Evolutionary conservation across 1,140 invertebrate species (phyloP).

Genomic region (Conus ventricosus): DNA sequence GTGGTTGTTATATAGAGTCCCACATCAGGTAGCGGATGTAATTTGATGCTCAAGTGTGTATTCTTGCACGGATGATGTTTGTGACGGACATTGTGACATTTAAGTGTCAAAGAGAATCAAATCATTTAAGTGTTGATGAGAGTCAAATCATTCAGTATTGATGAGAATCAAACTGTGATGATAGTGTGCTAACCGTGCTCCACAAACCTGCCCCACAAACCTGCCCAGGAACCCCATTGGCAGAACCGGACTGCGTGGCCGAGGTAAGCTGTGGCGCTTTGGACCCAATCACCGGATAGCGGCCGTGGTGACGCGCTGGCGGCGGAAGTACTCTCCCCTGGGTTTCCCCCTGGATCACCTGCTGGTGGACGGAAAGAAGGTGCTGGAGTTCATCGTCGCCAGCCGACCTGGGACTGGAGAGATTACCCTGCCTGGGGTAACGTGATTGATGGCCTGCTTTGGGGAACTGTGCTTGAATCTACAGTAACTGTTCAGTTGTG

Average conservation of each 20-base stretch:
- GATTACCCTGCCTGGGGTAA: constrained; percentile 89
- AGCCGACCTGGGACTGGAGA: constrained; percentile 83
- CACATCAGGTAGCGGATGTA: too few relatives aligned
- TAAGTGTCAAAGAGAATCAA: not conserved
- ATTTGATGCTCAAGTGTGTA: too few relatives aligned
- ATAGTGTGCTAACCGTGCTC: not conserved
- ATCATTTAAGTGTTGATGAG: constrained; percentile 7
- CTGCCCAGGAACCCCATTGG: constrained; percentile 74
- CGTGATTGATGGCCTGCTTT: too few relatives aligned
- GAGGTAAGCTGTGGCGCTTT: constrained; percentile 74
- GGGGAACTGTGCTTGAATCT: too few relatives aligned
- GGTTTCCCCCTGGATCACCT: constrained; percentile 39
- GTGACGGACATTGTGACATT: too few relatives aligned
- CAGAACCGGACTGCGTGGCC: constrained; percentile 75
- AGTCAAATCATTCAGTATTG: not conserved
- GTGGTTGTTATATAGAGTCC: too few relatives aligned
- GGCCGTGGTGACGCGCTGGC: constrained; percentile 72
- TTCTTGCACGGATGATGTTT: too few relatives aligned
- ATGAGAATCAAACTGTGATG: not conserved
- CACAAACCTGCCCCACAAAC: not conserved
- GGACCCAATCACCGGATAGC: constrained; percentile 77
- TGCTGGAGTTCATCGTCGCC: constrained; percentile 94
- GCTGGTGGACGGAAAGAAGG: constrained; percentile 75
- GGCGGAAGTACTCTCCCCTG: constrained; percentile 45
- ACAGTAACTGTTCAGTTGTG: too few relatives aligned